These are phyloP conservation scores for Myanophis thanlyinensis DNA, from an alignment of 2,113 vertebrate species.

Conservation along the genomic window DNA sequence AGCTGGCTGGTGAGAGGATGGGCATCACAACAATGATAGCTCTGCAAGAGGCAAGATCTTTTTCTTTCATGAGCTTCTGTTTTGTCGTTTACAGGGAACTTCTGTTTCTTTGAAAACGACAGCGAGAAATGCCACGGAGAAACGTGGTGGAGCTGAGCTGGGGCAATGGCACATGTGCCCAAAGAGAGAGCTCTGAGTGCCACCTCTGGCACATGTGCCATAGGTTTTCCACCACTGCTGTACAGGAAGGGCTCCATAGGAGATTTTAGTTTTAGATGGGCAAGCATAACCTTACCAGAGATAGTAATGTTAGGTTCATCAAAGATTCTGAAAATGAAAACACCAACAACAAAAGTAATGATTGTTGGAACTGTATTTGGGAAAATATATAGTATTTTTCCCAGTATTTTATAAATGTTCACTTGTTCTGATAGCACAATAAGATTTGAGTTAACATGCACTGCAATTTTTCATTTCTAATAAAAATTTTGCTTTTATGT, in stretches of 20 bases:
- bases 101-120: too few species aligned
- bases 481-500: background rate
- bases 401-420: background rate
- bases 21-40: too few species aligned
- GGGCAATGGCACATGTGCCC: too few species aligned
- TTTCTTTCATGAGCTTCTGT: too few species aligned
- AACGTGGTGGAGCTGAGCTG: too few species aligned
- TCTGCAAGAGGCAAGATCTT: too few species aligned
- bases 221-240: too few species aligned
- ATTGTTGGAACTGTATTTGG: background rate
- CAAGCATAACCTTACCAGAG: background rate
- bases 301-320: background rate
- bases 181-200: too few species aligned
- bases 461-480: background rate
- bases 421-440: background rate
- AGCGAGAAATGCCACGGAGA: too few species aligned
- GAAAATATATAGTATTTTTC: background rate
- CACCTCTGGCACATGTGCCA: too few species aligned
- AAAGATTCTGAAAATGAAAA: background rate
- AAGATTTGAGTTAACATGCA: background rate
- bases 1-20: too few species aligned
- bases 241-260: background rate
- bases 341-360: background rate
- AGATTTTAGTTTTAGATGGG: background rate
- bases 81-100: too few species aligned